phyloP scores from a whole-genome alignment of 2,113 vertebrate genomes.

The Dolichallabes microphthalmus region DNA sequence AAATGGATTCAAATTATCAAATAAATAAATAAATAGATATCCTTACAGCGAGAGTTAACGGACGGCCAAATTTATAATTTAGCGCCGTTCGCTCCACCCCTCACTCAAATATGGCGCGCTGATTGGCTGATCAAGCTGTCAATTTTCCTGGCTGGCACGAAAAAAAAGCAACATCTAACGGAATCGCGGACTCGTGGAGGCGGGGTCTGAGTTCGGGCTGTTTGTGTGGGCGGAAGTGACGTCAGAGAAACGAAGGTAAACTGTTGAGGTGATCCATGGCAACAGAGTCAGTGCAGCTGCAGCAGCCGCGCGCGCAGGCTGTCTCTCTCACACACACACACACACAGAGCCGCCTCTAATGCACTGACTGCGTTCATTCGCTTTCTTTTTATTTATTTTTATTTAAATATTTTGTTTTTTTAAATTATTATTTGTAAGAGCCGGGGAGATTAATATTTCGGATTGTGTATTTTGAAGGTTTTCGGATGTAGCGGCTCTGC shows the following conservation, averaged over 20 bases:
- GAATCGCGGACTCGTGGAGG: background rate
- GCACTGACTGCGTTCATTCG: constrained; percentile 4
- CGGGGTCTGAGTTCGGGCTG: background rate
- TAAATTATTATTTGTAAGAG: background rate
- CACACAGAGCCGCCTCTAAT: constrained; percentile 35
- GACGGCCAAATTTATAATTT: background rate
- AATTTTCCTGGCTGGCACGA: background rate
- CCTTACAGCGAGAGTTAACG: background rate
- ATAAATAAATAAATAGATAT: background rate
- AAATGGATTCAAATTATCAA: background rate
- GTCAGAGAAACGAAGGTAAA: constrained; percentile 61
- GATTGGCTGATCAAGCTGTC: constrained; percentile 9
- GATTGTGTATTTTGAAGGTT: background rate
- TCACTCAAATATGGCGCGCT: background rate
- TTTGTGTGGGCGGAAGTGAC: constrained; percentile 52
- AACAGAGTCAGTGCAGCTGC: constrained; percentile 68
- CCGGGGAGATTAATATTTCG: background rate
- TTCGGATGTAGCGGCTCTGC: constrained; percentile 2
- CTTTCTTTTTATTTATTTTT: background rate
- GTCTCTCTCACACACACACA: constrained; percentile 42
- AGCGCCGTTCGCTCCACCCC: background rate
- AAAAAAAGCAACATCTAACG: background rate
- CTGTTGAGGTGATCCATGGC: constrained; percentile 80
- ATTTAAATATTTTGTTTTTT: background rate
- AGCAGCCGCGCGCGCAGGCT: constrained; percentile 45